Conservation (phyloP, 1,140 invertebrate species). For the Maniola jurtina region DNA sequence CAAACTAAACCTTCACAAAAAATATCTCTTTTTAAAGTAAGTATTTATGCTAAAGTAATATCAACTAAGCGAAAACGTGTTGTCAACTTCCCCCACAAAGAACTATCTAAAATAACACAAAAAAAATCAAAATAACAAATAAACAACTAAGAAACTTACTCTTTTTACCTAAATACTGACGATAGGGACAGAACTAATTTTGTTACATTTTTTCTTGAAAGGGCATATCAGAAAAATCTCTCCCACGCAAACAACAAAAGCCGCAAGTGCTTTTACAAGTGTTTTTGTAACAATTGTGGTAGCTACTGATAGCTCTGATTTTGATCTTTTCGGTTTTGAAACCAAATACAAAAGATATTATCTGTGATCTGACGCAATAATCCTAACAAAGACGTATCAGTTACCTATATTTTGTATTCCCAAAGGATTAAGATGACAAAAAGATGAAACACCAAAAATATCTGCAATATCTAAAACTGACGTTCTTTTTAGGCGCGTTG, state of each 20-base stretch:
- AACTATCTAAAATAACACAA: not conserved
- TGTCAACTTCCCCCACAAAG: not conserved
- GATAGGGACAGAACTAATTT: not conserved
- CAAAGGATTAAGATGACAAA: conserved; percentile 2
- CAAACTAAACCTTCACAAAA: not conserved
- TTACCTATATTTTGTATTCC: conserved; percentile 11
- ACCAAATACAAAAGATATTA: conserved; percentile 11
- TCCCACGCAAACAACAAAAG: conserved; percentile 16
- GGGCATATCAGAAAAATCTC: conserved; percentile 6
- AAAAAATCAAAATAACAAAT: conserved; percentile 4
- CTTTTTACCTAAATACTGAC: not conserved
- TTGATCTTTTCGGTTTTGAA: conserved; percentile 4
- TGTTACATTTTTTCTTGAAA: conserved; percentile 3
- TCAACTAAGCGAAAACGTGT: not conserved
- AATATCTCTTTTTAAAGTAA: not conserved
- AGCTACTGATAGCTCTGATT: conserved; percentile 2
- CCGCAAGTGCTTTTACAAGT: conserved; percentile 13
- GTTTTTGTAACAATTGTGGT: conserved; percentile 8
- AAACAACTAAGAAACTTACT: not conserved
- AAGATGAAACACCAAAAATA: not conserved
- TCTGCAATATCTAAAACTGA: not conserved
- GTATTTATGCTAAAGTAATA: not conserved
- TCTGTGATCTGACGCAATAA: conserved; percentile 1
- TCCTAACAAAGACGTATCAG: not conserved
- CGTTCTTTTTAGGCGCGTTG: too few relatives aligned